These are phyloP conservation scores for Drosophila tsacasi DNA, from an alignment of 1,140 invertebrate genomes.

Conservation along the genomic window DNA sequence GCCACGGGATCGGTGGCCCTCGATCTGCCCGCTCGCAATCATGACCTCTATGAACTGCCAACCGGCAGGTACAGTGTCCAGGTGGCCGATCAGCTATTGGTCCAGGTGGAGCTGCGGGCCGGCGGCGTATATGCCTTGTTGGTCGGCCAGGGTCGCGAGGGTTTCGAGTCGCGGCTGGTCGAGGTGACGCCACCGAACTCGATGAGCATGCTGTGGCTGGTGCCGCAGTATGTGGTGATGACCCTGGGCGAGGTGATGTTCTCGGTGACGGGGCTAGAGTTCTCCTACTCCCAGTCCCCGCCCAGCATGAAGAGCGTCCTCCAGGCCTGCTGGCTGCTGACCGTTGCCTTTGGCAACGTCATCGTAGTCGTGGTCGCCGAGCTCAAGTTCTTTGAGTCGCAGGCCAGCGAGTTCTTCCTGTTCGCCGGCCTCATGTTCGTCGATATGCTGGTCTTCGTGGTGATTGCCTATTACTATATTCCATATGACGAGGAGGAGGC, in stretches of 20 bases:
- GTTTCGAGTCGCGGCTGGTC: slow-evolving; percentile 39
- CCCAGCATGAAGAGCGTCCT: slow-evolving; percentile 95
- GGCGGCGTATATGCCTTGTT: slow-evolving; percentile 88
- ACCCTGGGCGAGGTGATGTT: slow-evolving; percentile 94
- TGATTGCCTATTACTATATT: slow-evolving; percentile 90
- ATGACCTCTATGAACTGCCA: slow-evolving; percentile 61
- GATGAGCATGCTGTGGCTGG: slow-evolving; percentile 92
- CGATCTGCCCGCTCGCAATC: slow-evolving; percentile 55
- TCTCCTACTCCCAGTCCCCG: slow-evolving; percentile 96
- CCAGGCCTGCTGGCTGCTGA: slow-evolving; percentile 95
- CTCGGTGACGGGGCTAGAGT: slow-evolving; percentile 95
- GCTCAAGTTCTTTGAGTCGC: slow-evolving; percentile 73
- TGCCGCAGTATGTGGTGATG: slow-evolving; percentile 95
- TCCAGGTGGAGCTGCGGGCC: slow-evolving; percentile 39
- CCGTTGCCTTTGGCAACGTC: slow-evolving; percentile 96
- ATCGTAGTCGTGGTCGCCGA: slow-evolving; percentile 93
- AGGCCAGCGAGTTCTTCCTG: slow-evolving; percentile 92
- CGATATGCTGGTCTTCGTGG: slow-evolving; percentile 93
- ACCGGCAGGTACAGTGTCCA: slow-evolving; percentile 27
- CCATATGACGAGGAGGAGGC: slow-evolving; percentile 53
- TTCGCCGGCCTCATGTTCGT: slow-evolving; percentile 94
- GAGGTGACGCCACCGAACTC: slow-evolving; percentile 89
- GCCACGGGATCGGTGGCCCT: slow-evolving; percentile 18
- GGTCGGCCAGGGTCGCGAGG: slow-evolving; percentile 62
- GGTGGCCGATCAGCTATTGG: slow-evolving; percentile 25